Evolutionary conservation across 2,888 invertebrate genomes (phyloP).

Genomic region (Pseudoips prasinana): DNA sequence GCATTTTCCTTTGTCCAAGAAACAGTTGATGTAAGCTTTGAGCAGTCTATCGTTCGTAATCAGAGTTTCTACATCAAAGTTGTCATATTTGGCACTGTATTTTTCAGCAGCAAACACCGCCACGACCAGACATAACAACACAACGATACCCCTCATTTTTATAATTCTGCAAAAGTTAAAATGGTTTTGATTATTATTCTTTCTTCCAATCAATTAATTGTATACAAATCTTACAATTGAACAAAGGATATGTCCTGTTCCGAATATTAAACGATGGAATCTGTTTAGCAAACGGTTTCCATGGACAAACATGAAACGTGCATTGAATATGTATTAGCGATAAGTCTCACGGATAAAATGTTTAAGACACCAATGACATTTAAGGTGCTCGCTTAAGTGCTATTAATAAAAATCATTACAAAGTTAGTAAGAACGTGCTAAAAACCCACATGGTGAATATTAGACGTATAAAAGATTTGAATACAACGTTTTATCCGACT

Average conservation of each 20-base stretch:
- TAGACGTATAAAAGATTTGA: too few relatives aligned
- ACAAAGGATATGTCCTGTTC: conserved; percentile 33
- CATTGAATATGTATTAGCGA: conserved; percentile 46
- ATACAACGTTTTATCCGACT: too few relatives aligned
- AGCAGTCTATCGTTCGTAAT: conserved; percentile 85
- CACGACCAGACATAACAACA: conserved; percentile 57
- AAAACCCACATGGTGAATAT: too few relatives aligned
- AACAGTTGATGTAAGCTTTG: conserved; percentile 87
- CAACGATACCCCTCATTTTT: conserved; percentile 59
- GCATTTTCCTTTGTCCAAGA: conserved; percentile 85
- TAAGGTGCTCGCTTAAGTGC: conserved; percentile 5
- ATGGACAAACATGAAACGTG: conserved; percentile 47
- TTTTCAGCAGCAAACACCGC: conserved; percentile 65
- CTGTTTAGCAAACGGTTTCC: conserved; percentile 39
- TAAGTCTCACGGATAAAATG: conserved; percentile 13
- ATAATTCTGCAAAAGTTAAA: too few relatives aligned
- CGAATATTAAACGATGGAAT: conserved; percentile 48
- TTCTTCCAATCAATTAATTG: conserved; percentile 18
- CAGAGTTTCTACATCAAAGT: conserved; percentile 87
- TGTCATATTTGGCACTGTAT: conserved; percentile 87
- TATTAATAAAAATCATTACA: conserved; percentile 6
- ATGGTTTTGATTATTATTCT: conserved; percentile 19
- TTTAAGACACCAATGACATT: conserved; percentile 11
- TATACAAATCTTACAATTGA: conserved; percentile 28
- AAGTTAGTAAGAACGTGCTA: not conserved